Evolutionary conservation across 1,140 invertebrate genomes (phyloP).

Genomic region (Palaemon carinicauda): DNA sequence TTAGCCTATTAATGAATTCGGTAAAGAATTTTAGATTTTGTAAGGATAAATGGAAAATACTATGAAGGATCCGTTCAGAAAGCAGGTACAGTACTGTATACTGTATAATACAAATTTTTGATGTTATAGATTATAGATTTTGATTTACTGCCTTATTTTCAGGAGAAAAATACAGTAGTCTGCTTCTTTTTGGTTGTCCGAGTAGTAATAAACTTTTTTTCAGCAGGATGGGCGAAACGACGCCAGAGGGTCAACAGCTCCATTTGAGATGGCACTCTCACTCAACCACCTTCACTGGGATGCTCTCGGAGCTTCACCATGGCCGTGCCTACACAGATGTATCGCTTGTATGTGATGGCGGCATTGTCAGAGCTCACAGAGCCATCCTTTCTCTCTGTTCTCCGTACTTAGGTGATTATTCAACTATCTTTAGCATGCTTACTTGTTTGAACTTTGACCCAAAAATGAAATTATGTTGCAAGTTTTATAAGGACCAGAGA

Average conservation of each 20-base stretch:
- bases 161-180: too few relatives aligned
- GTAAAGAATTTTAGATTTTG: too few relatives aligned
- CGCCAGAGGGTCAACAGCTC: constrained; percentile 46
- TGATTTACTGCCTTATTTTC: too few relatives aligned
- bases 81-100: too few relatives aligned
- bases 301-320: constrained; percentile 57
- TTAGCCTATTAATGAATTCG: too few relatives aligned
- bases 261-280: constrained; percentile 60
- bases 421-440: background rate
- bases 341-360: constrained; percentile 57
- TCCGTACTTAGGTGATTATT: constrained; percentile 53
- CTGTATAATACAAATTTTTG: too few relatives aligned
- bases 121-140: too few relatives aligned
- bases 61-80: too few relatives aligned
- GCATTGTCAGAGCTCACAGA: constrained; percentile 55
- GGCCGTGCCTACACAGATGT: constrained; percentile 56
- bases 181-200: too few relatives aligned
- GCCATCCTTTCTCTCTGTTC: constrained; percentile 57
- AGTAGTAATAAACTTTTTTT: too few relatives aligned
- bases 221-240: constrained; percentile 35
- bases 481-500: background rate
- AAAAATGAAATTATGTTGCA: background rate
- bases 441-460: background rate
- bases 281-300: constrained; percentile 56
- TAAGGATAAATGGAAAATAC: too few relatives aligned